Evolutionary conservation across 2,797 vertebrate genomes (phyloP), one percentile per base, ranked within the genome.

Genomic region (Oryzias sinensis): DNA sequence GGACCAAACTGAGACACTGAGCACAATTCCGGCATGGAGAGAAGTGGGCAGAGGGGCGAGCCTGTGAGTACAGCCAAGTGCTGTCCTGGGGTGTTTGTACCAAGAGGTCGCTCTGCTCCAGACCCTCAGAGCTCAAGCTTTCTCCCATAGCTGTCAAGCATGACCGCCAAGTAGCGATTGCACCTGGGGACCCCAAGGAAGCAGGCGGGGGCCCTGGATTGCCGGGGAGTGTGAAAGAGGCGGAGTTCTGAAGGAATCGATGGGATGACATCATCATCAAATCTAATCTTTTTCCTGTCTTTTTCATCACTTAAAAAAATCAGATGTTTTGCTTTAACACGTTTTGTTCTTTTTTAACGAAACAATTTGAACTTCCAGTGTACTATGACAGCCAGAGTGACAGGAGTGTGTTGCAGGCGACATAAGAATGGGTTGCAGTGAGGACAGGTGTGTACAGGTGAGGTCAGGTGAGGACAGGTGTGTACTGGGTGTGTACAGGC

Each of bases 11-110:
- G 83, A 92, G 74, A 68, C 95, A 97, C 33, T 70, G 78, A 8
- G 87, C 44, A 84, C 95, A 97, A n/a, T n/a, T n/a, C 75, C 95
- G 97, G 66, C 43, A 82, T 0, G 43, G 13, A 70, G 13, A 70
- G 15, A 51, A 13, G 33, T 13, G 9, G 16, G 65, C 3, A 45
- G 13, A 27, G 14, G 14, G 27, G 46, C 18, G 50, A 41, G 44
- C 17, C 43, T 45, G n/a, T 45, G 2, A 45, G 1, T n/a, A 8
- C 17, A 3, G 15, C n/a, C 42, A n/a, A 14, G n/a, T n/a, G n/a
- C n/a, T 3, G 6, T 45, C 44, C 17, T 18, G 8, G 8, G 2
- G 14, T 13, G 9, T 3, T 37, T 9, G 33, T 37, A 37, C n/a
- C n/a, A n/a, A n/a, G n/a, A n/a, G n/a, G n/a, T n/a, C n/a, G n/a